Percentiles rank a stretch among this genome's conserved stretches.
These are phyloP conservation scores for Montifringilla adamsi DNA, from an alignment of 2,113 vertebrate species.

Conservation along the genomic window DNA sequence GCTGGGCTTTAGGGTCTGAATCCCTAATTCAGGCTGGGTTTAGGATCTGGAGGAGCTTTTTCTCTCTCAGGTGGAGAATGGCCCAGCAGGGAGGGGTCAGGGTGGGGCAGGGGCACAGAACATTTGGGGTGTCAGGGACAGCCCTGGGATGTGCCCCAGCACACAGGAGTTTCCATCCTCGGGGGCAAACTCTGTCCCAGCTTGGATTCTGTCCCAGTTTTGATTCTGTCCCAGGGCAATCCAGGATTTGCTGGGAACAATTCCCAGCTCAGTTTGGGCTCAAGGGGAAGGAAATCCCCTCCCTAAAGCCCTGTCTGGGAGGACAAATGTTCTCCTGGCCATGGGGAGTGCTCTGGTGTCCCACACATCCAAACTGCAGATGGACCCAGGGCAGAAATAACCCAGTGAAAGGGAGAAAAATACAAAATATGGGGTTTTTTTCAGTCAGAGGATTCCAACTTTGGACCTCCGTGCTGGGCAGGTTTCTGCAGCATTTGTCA, in stretches of 20 bases:
- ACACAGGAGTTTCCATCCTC: neutral
- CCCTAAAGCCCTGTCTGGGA: neutral
- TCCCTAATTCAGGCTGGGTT: too few relatives aligned
- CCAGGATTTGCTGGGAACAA: neutral
- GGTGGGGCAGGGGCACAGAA: neutral
- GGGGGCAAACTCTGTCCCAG: neutral
- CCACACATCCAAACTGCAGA: neutral
- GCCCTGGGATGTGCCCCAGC: neutral
- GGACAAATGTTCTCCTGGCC: neutral
- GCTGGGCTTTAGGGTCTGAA: too few relatives aligned
- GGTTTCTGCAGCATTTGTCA: neutral
- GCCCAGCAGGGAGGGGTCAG: neutral
- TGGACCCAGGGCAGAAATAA: neutral
- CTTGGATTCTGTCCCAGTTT: neutral
- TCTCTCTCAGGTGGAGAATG: neutral
- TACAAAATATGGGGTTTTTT: fast-evolving
- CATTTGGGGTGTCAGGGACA: neutral
- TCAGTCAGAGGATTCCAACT: neutral
- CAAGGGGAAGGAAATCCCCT: neutral
- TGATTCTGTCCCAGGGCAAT: neutral
- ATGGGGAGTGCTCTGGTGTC: fast-evolving
- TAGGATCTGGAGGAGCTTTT: neutral
- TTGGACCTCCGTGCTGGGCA: neutral
- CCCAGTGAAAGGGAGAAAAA: fast-evolving
- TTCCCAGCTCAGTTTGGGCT: neutral